Conservation (phyloP, 2,888 invertebrate species). For the Abscondita cerata region DNA sequence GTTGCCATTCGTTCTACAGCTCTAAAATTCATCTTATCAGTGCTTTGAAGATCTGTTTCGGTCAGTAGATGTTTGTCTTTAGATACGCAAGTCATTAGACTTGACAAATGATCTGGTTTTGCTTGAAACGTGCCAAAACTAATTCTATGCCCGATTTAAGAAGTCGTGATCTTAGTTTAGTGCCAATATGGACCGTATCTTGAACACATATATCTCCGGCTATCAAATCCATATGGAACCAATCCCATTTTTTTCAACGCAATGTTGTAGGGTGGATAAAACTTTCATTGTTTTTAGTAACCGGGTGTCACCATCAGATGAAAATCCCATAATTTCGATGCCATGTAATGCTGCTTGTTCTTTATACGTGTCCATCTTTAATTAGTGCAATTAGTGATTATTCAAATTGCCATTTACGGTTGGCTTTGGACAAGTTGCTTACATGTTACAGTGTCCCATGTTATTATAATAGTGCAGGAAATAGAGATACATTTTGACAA, state of each 20-base stretch:
- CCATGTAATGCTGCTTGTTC: neutral
- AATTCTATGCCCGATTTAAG: slow-evolving; percentile 39
- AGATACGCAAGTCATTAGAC: slow-evolving; percentile 33
- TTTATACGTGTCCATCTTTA: neutral
- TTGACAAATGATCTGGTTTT: slow-evolving; percentile 37
- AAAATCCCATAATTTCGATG: neutral
- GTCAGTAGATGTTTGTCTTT: slow-evolving; percentile 42
- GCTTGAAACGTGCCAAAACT: slow-evolving; percentile 38
- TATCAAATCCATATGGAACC: slow-evolving; percentile 30
- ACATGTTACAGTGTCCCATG: no score
- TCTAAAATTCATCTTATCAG: slow-evolving; percentile 44
- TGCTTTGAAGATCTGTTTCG: slow-evolving; percentile 24
- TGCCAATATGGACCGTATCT: slow-evolving; percentile 44
- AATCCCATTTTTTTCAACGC: slow-evolving; percentile 11
- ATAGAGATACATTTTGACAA: no score
- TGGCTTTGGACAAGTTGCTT: no score
- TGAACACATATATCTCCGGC: slow-evolving; percentile 30
- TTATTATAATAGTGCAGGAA: no score
- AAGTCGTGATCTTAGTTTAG: slow-evolving; percentile 41
- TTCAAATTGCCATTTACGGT: no score
- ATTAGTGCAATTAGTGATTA: no score
- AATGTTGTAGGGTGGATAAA: no score
- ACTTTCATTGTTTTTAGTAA: no score
- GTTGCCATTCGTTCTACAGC: slow-evolving; percentile 41
- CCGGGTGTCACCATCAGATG: neutral